phyloP scores from a whole-genome alignment of 2,888 invertebrate genomes.

The Eristalis intricaria region DNA sequence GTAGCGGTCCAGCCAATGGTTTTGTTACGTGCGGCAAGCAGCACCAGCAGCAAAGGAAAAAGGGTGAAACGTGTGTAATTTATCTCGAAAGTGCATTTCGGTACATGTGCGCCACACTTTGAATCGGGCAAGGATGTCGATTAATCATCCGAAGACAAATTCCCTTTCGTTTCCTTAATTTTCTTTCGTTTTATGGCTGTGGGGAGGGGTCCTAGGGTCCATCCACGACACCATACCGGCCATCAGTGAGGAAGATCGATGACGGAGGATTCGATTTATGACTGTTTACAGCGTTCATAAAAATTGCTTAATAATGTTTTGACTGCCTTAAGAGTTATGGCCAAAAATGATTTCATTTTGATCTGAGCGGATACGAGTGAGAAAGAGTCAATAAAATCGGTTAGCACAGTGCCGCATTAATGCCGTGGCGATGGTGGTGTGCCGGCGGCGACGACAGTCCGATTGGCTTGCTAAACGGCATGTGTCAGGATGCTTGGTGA shows the following conservation, averaged over 20 bases:
- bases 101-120: constrained; percentile 69
- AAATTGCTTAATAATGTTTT: constrained; percentile 72
- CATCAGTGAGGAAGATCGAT: constrained; percentile 66
- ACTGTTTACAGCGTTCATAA: constrained; percentile 68
- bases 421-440: background rate
- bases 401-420: background rate
- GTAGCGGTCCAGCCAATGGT: constrained; percentile 19
- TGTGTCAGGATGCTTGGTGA: constrained; percentile 27
- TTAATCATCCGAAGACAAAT: constrained; percentile 71
- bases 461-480: background rate
- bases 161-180: constrained; percentile 70
- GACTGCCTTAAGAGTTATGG: constrained; percentile 67
- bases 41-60: constrained; percentile 5
- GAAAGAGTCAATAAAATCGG: constrained; percentile 13
- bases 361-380: constrained; percentile 2
- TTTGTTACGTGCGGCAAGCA: background rate
- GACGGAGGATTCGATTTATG: constrained; percentile 66
- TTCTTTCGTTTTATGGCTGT: constrained; percentile 59
- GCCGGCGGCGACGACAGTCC: background rate
- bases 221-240: constrained; percentile 57
- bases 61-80: constrained; percentile 68
- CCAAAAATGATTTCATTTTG: constrained; percentile 52
- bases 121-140: constrained; percentile 67
- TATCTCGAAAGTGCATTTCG: constrained; percentile 69
- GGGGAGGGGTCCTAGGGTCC: constrained; percentile 24